Evolutionary conservation across 2,113 vertebrate genomes (phyloP), one percentile per base, ranked within the genome.

Genomic region (Machaerirhynchus nigripectus): DNA sequence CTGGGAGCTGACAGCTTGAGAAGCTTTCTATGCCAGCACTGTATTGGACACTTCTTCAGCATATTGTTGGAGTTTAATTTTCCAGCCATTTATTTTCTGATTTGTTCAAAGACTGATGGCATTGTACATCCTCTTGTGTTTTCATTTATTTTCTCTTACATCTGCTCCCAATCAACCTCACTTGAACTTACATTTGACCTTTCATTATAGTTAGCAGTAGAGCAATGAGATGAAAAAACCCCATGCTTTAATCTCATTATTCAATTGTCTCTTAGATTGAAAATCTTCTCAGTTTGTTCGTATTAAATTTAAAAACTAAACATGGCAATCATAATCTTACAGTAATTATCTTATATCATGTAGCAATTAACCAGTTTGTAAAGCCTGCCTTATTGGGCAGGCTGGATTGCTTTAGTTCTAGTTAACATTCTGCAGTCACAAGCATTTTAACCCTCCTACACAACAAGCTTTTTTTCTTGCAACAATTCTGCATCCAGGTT

Each of bases 251-350:
- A 84, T 64, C 40, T 84, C 33, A 59, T 87, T 53, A 63, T 60
- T 74, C 14, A 53, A 26, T 91, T 76, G 74, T 93, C 78, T 89
- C 81, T 87, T 50, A 84, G 44, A 80, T 7, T 65, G 49, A 74
- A 93, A 93, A 73, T 69, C 33, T 87, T 83, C 50, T 42, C 49
- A 74, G 15, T 78, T 74, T 46, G 31, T 68, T 89, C 31, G 46
- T 47, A 70, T 46, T 78, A 71, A 92, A 69, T 85, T 80, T 57
- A 57, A 90, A 96, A 93, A 90, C 69, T 33, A 73, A 95, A 90
- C 28, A 47, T 2, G 11, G 49, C 37, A 83, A 75, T 91, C 57
- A 89, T 71, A 69, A 78, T 65, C 71, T 84, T 50, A 69, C 33
- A 80, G 37, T 59, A 78, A 91, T 93, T 91, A 85, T 87, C 37